phyloP scores from a whole-genome alignment of 1,140 invertebrate species.

The Arctopsyche grandis region DNA sequence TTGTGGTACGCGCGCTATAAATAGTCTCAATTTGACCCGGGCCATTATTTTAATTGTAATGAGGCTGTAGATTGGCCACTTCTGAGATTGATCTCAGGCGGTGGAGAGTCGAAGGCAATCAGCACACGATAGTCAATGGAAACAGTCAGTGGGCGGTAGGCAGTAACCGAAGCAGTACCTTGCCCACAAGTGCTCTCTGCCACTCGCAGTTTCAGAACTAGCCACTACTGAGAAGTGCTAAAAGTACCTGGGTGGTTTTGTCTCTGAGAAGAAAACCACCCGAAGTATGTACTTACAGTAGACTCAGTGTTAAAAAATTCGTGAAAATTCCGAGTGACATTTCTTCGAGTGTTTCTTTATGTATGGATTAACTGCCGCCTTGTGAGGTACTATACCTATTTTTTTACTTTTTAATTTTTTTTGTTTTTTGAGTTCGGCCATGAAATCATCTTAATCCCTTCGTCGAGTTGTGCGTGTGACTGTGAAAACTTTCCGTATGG shows the following conservation, averaged over 20 bases:
- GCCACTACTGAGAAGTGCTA: slow-evolving; percentile 5
- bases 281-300: background rate
- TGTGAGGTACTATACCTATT: too few species aligned
- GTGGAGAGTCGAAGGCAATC: slow-evolving; percentile 13
- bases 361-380: too few species aligned
- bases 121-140: background rate
- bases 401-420: too few species aligned
- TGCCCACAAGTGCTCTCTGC: background rate
- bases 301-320: background rate
- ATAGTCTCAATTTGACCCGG: too few species aligned
- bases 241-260: background rate
- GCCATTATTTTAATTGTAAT: background rate
- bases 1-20: too few species aligned
- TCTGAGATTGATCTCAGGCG: slow-evolving; percentile 26
- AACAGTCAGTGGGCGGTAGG: slow-evolving; percentile 36
- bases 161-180: slow-evolving; percentile 26
- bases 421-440: too few species aligned
- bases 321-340: too few species aligned
- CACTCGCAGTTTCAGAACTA: background rate
- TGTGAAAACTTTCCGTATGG: too few species aligned
- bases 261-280: slow-evolving; percentile 8
- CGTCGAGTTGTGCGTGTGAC: too few species aligned
- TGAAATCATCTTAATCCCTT: too few species aligned
- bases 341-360: too few species aligned
- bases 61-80: slow-evolving; percentile 13